phyloP scores from a whole-genome alignment of 2,888 invertebrate species.

The Chrysomela aeneicollis region DNA sequence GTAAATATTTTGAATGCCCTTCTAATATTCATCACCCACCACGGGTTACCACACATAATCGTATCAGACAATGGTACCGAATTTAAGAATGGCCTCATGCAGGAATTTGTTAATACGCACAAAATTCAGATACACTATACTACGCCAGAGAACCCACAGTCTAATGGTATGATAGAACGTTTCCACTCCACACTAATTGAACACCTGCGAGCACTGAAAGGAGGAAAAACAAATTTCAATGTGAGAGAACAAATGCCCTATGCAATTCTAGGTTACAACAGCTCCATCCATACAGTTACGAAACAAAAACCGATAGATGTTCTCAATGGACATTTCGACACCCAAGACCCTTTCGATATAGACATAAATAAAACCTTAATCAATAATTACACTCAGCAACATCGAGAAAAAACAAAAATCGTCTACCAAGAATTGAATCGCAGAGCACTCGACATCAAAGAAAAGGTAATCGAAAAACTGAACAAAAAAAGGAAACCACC shows the following conservation, averaged over 20 bases:
- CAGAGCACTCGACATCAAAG: not conserved
- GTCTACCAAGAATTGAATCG: not conserved
- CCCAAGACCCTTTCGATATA: conserved; percentile 20
- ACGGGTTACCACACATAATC: conserved; percentile 23
- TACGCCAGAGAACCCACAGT: conserved; percentile 27
- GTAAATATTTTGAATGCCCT: conserved; percentile 11
- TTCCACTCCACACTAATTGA: conserved; percentile 27
- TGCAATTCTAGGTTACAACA: conserved; percentile 27
- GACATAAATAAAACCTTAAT: conserved; percentile 20
- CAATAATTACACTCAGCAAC: conserved; percentile 21
- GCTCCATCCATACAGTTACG: conserved; percentile 26
- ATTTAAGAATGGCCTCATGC: conserved; percentile 23
- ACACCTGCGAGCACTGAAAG: conserved; percentile 14
- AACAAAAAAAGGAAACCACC: not conserved
- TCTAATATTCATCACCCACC: conserved; percentile 21
- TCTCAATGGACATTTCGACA: conserved; percentile 21
- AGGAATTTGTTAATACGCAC: conserved; percentile 26
- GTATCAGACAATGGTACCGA: conserved; percentile 26
- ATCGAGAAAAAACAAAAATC: conserved; percentile 12
- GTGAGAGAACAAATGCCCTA: conserved; percentile 16
- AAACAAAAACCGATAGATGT: conserved; percentile 24
- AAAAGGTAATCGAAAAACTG: not conserved
- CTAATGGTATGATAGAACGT: conserved; percentile 23
- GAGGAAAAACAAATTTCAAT: too few species aligned
- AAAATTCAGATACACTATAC: conserved; percentile 32